These are phyloP conservation scores for Agrochola litura DNA, from an alignment of 2,888 invertebrate species.

Conservation along the genomic window DNA sequence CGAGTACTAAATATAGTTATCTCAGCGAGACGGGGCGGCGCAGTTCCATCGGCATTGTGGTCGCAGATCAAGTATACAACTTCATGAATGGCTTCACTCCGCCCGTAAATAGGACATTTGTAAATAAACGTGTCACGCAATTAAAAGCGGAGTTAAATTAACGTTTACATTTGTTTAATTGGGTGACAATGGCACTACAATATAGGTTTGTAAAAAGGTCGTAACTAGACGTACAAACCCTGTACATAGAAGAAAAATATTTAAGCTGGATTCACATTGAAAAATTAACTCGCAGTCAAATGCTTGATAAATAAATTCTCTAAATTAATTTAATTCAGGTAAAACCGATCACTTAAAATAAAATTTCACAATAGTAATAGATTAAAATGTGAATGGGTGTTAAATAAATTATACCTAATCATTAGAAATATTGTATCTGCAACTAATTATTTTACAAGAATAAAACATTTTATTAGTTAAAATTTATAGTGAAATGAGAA, in stretches of 20 bases:
- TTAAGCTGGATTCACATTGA: no score
- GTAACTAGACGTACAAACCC: neutral
- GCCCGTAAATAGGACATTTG: constrained; percentile 56
- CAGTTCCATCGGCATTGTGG: constrained; percentile 57
- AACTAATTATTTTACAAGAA: no score
- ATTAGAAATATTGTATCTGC: neutral
- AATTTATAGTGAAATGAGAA: no score
- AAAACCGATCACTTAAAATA: no score
- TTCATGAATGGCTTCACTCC: constrained; percentile 60
- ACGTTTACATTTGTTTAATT: constrained; percentile 47
- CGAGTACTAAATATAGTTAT: constrained; percentile 57
- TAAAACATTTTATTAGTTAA: no score
- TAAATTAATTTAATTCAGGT: no score
- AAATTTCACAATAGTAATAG: neutral
- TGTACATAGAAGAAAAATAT: neutral
- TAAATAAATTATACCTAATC: neutral
- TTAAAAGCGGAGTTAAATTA: constrained; percentile 37
- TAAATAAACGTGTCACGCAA: constrained; percentile 54
- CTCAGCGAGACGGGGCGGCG: constrained; percentile 55
- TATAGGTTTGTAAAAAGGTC: neutral
- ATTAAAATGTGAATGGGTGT: neutral
- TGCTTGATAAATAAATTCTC: no score
- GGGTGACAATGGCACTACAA: constrained; percentile 19
- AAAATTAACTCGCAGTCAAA: neutral
- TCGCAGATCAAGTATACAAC: constrained; percentile 61